phyloP scores from a whole-genome alignment of 2,113 vertebrate species.

The Etheostoma spectabile region DNA sequence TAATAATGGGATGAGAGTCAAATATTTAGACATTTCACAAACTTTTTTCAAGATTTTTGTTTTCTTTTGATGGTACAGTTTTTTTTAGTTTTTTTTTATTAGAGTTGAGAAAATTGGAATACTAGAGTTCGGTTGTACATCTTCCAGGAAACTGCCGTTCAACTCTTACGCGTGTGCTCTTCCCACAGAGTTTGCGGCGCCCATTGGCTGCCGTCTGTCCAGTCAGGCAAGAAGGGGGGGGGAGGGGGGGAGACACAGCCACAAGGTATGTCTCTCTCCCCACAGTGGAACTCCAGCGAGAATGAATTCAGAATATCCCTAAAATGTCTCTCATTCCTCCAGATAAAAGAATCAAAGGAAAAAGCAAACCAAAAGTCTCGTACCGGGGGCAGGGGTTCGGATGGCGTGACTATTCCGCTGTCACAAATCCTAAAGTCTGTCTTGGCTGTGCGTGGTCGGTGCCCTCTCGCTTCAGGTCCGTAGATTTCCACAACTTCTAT shows the following conservation, averaged over 20 bases:
- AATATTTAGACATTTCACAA: conserved; percentile 91
- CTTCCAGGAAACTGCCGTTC: conserved; percentile 70
- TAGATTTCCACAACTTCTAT: conserved; percentile 81
- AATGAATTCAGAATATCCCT: conserved; percentile 62
- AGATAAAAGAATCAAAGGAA: conserved; percentile 60
- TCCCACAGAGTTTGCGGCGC: conserved; percentile 66
- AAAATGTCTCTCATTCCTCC: conserved; percentile 74
- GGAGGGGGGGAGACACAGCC: conserved; percentile 38
- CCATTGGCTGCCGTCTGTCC: conserved; percentile 74
- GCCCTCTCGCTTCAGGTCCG: conserved; percentile 73
- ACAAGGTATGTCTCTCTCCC: conserved; percentile 54
- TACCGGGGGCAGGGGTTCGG: conserved; percentile 28
- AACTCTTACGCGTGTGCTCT: conserved; percentile 65
- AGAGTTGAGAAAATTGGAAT: conserved; percentile 85
- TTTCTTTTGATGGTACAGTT: conserved; percentile 83
- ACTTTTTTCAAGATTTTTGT: conserved; percentile 83
- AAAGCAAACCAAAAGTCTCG: conserved; percentile 59
- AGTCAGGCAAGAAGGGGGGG: conserved; percentile 61
- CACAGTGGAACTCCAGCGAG: conserved; percentile 70
- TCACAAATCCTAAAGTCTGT: conserved; percentile 67
- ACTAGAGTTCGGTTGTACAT: conserved; percentile 84
- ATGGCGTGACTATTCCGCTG: conserved; percentile 60
- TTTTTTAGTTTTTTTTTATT: conserved; percentile 81
- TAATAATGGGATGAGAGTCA: conserved; percentile 86
- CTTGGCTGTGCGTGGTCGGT: conserved; percentile 52